Base-by-base conservation (phyloP, 1,140 invertebrate species). In the Holotrichia oblita region DNA sequence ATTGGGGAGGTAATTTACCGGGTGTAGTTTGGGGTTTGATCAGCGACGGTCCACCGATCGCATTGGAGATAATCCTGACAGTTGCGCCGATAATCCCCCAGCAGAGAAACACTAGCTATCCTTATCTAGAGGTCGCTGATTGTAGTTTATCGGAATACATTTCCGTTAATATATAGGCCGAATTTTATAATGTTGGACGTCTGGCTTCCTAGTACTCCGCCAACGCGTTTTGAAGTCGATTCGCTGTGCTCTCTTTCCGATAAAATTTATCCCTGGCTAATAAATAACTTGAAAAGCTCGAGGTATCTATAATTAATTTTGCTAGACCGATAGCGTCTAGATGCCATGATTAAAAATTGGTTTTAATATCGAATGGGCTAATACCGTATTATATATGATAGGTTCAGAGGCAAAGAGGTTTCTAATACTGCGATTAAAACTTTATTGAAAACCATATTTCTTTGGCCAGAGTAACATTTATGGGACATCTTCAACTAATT, bases 91-190 rank as follows among this genome's bases (percentile, higher is more conserved):
- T 69, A 69, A 69, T 69, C 61, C 22, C 22, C 61, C 4, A 69
- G 9, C 22, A 20, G 61, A 22, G 22, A 69, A 69, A 69, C 22
- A 34, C 6, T 8, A 69, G 20, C 22, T 20, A 22, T 69, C 61
- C 61, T 34, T 69, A 20, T 69, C 61, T 7, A 69, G 61, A 20
- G 22, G 22, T 22, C 20, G 27, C 61, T 27, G 22, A 20, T 69
- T 69, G 61, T 69, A 69, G 17, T 69, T 69, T 69, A 69, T 27
- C 61, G 20, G 61, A 69, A 34, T 69, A 22, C 61, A 69, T 69
- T 69, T 69, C 61, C 61, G 61, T 8, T 69, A 69, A 69, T 69
- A 69, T 27, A 69, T 69, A 69, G 61, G 22, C 22, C 20, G 61
- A 69, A 69, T 69, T 69, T 69, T 69, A 69, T 69, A 69, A 69